These are phyloP conservation scores for Campylomormyrus tamandua DNA, from an alignment of 2,113 vertebrate species.

Conservation along the genomic window DNA sequence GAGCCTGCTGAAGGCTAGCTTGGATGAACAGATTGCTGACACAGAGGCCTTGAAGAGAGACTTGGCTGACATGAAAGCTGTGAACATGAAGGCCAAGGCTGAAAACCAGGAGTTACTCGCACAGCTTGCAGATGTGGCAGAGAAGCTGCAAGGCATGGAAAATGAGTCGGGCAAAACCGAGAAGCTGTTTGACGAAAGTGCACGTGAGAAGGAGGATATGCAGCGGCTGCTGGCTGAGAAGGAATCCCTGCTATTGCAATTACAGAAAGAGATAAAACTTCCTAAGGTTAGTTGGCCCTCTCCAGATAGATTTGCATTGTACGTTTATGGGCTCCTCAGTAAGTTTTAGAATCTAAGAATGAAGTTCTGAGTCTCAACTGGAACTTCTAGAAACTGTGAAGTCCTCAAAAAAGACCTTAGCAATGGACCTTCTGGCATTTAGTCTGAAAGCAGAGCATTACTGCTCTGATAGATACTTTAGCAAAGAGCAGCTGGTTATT, in stretches of 20 bases:
- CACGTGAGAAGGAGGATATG: conserved; percentile 53
- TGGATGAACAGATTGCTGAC: conserved; percentile 65
- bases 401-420: background rate
- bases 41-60: conserved; percentile 67
- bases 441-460: background rate
- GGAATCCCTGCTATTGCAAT: conserved; percentile 64
- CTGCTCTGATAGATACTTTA: background rate
- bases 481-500: background rate
- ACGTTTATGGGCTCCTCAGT: background rate
- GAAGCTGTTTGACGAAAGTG: conserved; percentile 22
- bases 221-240: conserved; percentile 65
- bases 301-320: background rate
- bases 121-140: conserved; percentile 51
- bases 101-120: conserved; percentile 71
- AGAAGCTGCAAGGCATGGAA: conserved; percentile 53
- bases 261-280: conserved; percentile 64
- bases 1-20: conserved; percentile 56
- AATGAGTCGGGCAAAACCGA: conserved; percentile 33
- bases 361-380: background rate
- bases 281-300: conserved; percentile 69
- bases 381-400: background rate
- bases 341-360: background rate
- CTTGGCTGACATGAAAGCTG: conserved; percentile 66
- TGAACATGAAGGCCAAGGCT: conserved; percentile 60
- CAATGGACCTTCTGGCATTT: background rate